A percentile compares a stretch with the other conserved stretches of the same genome.
These are phyloP conservation scores for Margarornis squamiger DNA, from an alignment of 2,797 vertebrate genomes.

Conservation along the genomic window DNA sequence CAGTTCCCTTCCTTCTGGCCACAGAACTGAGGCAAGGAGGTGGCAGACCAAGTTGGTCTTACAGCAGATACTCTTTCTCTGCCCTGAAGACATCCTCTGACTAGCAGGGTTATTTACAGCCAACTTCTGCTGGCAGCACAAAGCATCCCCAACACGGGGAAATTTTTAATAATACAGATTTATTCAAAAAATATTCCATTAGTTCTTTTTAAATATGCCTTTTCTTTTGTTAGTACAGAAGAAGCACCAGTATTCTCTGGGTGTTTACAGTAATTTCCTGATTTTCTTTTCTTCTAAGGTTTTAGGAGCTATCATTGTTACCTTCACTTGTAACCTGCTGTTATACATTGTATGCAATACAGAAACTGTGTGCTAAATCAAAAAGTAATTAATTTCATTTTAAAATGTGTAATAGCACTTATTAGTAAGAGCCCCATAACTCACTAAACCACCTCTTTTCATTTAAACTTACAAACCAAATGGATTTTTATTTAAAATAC, in stretches of 20 bases:
- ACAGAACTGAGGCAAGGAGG: not conserved
- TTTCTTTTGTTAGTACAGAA: not conserved
- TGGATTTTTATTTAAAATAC: not conserved
- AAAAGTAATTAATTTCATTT: not conserved
- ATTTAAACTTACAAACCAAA: not conserved
- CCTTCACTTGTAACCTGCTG: not conserved
- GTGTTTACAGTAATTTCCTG: not conserved
- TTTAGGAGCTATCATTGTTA: not conserved
- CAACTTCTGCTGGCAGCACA: not conserved
- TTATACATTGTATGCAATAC: fast-evolving
- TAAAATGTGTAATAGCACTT: not conserved
- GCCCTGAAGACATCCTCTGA: not conserved
- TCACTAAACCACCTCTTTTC: not conserved
- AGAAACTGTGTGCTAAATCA: not conserved
- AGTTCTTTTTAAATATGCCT: not conserved
- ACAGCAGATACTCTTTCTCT: not conserved
- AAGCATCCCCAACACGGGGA: not conserved
- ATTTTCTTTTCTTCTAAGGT: not conserved
- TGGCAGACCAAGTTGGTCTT: not conserved
- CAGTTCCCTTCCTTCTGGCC: not conserved
- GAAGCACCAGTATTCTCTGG: not conserved
- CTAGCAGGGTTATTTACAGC: not conserved
- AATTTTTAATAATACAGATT: not conserved
- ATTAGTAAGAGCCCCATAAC: not conserved
- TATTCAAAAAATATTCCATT: not conserved